Evolutionary conservation across 2,888 invertebrate species (phyloP).

Genomic region (Phaonia tiefii): DNA sequence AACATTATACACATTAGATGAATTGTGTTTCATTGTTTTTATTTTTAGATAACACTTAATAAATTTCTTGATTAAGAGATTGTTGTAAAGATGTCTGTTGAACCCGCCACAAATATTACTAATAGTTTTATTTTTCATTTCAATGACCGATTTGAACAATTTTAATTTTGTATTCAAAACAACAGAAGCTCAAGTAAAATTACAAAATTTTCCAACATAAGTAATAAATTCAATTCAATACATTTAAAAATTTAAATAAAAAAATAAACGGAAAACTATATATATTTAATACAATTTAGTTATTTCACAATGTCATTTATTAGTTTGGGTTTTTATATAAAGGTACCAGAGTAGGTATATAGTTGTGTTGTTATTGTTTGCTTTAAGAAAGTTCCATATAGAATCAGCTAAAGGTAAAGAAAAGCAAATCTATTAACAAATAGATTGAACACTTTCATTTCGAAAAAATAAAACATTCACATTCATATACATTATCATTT

Average conservation of each 20-base stretch:
- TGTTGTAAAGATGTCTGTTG: conserved; percentile 17
- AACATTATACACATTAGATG: conserved; percentile 59
- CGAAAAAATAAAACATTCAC: too few species aligned
- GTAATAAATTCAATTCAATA: background rate
- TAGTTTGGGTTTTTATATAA: conserved; percentile 10
- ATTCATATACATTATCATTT: background rate
- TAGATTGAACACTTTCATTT: too few species aligned
- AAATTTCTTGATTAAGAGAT: conserved; percentile 42
- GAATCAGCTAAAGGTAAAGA: background rate
- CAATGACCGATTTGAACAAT: background rate
- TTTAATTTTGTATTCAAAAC: conserved; percentile 9
- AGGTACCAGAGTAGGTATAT: conserved; percentile 20
- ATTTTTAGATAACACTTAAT: conserved; percentile 61
- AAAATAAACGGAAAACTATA: background rate
- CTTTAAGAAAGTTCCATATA: background rate
- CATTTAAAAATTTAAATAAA: background rate
- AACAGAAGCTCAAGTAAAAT: conserved; percentile 4
- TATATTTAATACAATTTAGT: conserved; percentile 2
- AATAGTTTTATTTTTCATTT: background rate
- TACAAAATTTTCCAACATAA: background rate
- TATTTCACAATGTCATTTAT: background rate
- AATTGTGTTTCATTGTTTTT: conserved; percentile 30
- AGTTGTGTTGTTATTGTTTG: conserved; percentile 4
- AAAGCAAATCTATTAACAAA: too few species aligned
- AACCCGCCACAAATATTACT: conserved; percentile 5